phyloP scores from a whole-genome alignment of 2,113 vertebrate genomes.

The Cygnus atratus region DNA sequence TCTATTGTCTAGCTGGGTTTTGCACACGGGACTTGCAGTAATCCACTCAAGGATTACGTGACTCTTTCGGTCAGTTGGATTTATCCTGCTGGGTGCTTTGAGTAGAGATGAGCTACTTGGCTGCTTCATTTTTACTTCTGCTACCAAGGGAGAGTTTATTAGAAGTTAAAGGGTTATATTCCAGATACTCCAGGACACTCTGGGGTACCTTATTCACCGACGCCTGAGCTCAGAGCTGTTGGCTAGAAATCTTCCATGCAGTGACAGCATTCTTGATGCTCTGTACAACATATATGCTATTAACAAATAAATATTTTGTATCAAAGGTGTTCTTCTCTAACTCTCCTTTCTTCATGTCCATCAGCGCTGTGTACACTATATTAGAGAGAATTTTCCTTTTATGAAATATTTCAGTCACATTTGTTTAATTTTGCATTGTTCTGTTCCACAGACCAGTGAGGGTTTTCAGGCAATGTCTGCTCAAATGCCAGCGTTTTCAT shows the following conservation, averaged over 20 bases:
- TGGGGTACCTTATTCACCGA: not conserved
- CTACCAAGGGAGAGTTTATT: not conserved
- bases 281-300: not conserved
- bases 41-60: conserved; percentile 13
- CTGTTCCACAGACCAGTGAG: not conserved
- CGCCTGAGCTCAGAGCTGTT: not conserved
- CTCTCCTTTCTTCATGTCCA: not conserved
- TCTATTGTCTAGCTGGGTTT: conserved; percentile 14
- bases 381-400: not conserved
- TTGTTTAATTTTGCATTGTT: not conserved
- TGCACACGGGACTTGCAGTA: not conserved
- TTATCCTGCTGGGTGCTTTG: not conserved
- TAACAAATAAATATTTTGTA: not conserved
- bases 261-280: not conserved
- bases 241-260: not conserved
- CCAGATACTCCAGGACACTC: not conserved
- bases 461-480: not conserved
- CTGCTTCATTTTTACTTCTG: not conserved
- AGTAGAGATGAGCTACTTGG: not conserved
- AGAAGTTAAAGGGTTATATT: not conserved
- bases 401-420: not conserved
- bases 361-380: not conserved
- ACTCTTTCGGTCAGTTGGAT: conserved; percentile 3
- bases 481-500: not conserved
- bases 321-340: fast-evolving